Conservation (phyloP, 2,888 invertebrate species). For the Lasioglossum oenotherae region DNA sequence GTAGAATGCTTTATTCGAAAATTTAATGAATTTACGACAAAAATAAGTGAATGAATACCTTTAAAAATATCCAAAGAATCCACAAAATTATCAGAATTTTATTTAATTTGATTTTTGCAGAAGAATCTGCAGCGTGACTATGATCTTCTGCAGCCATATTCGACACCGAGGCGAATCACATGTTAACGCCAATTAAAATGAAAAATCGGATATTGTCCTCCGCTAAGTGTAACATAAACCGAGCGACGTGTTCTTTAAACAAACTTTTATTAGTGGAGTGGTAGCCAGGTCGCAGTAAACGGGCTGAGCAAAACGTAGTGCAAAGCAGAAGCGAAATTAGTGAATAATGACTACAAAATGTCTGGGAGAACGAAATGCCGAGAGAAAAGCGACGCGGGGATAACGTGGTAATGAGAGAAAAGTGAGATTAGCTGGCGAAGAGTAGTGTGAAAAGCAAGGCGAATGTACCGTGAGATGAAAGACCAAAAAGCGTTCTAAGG, state of each 20-base stretch:
- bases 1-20: no score
- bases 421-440: constrained; percentile 7
- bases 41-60: not conserved
- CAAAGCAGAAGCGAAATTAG: not conserved
- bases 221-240: not conserved
- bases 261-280: not conserved
- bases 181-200: not conserved
- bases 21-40: not conserved
- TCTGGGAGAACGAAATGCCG: not conserved
- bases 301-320: not conserved
- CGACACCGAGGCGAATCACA: not conserved
- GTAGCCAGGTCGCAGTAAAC: not conserved
- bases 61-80: no score
- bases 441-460: constrained; percentile 10
- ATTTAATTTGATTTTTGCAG: not conserved
- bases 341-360: constrained; percentile 17
- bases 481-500: not conserved
- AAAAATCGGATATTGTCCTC: not conserved
- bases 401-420: constrained; percentile 5
- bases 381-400: not conserved
- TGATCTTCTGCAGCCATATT: not conserved
- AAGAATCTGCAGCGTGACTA: not conserved
- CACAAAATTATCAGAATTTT: not conserved
- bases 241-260: not conserved
- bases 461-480: constrained; percentile 1